Evolutionary conservation across 1,140 invertebrate species (phyloP).

Genomic region (Trypoxylus dichotomus): DNA sequence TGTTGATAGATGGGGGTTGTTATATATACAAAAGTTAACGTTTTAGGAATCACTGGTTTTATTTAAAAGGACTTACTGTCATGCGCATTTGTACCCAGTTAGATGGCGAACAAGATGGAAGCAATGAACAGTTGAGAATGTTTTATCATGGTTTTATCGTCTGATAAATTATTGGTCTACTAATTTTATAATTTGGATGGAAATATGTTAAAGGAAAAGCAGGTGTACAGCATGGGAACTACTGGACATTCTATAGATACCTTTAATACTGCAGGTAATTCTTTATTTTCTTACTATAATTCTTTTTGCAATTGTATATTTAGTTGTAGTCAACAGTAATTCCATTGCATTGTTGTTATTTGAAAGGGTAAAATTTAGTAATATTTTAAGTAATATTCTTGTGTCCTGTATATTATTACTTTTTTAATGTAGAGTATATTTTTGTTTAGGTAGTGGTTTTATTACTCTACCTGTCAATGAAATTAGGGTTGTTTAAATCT

Average conservation of each 20-base stretch:
- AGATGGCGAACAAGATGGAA: slow-evolving; percentile 17
- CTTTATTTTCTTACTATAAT: background rate
- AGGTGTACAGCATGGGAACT: slow-evolving; percentile 30
- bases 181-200: background rate
- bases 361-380: too few species aligned
- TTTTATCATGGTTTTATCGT: slow-evolving; percentile 6
- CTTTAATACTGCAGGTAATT: slow-evolving; percentile 22
- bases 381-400: too few species aligned
- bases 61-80: slow-evolving; percentile 4
- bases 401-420: too few species aligned
- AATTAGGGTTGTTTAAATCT: background rate
- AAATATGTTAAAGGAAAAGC: slow-evolving; percentile 35
- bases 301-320: background rate
- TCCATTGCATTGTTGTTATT: background rate
- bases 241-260: slow-evolving; percentile 30
- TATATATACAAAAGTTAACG: too few species aligned
- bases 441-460: background rate
- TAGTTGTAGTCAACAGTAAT: background rate
- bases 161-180: background rate
- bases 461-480: background rate
- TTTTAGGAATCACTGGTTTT: background rate
- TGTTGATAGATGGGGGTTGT: too few species aligned
- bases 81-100: background rate
- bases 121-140: background rate
- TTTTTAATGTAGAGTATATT: background rate